phyloP scores from a whole-genome alignment of 2,888 invertebrate species.

The Xanthostigma xanthostigma region DNA sequence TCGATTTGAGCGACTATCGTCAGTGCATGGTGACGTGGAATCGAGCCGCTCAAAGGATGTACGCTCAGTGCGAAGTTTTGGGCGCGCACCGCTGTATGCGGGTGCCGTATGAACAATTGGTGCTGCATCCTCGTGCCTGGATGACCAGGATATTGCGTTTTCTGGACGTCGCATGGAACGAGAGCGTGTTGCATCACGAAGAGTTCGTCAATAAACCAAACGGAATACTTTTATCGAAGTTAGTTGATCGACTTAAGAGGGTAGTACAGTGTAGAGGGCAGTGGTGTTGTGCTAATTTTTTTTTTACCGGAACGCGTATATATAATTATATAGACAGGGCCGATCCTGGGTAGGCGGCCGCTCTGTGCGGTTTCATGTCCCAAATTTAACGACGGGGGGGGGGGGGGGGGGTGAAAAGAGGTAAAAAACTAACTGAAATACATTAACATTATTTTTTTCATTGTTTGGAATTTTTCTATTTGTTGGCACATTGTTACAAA shows the following conservation, averaged over 20 bases:
- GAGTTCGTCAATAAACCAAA: conserved; percentile 91
- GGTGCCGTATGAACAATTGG: conserved; percentile 94
- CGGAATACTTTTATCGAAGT: conserved; percentile 92
- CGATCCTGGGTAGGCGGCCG: no score
- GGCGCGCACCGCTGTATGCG: conserved; percentile 62
- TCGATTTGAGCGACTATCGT: conserved; percentile 84
- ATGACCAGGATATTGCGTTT: conserved; percentile 78
- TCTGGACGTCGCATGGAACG: conserved; percentile 87
- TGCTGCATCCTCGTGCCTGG: conserved; percentile 81
- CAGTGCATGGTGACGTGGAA: conserved; percentile 97
- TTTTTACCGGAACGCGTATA: no score
- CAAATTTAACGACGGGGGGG: no score
- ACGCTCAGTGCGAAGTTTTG: conserved; percentile 77
- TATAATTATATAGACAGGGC: no score
- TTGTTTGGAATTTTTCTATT: no score
- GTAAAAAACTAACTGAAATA: no score
- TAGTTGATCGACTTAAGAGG: conserved; percentile 24
- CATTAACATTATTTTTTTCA: no score
- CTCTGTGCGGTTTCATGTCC: no score
- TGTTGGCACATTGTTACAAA: no score
- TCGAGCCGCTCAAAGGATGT: conserved; percentile 86
- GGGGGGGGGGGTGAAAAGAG: no score
- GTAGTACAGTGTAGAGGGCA: no score
- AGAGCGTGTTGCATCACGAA: conserved; percentile 93
- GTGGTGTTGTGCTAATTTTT: no score